phyloP scores from a whole-genome alignment of 2,888 invertebrate genomes.

The Hypolimnas misippus region DNA sequence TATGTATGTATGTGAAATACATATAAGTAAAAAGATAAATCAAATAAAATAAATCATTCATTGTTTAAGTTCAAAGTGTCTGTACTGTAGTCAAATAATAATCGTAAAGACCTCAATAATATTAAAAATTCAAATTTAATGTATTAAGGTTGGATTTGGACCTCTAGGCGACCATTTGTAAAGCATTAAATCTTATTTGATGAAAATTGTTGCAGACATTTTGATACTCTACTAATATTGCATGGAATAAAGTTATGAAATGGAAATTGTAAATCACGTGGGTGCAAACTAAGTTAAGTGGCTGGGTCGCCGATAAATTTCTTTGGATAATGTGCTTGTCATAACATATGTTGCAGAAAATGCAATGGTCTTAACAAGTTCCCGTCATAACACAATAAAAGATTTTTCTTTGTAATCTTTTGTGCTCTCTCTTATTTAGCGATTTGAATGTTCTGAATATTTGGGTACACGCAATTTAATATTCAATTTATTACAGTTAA shows the following conservation, averaged over 20 bases:
- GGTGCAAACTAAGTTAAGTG: slow-evolving; percentile 18
- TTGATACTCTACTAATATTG: neutral
- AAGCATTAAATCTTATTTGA: no score
- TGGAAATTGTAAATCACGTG: slow-evolving; percentile 13
- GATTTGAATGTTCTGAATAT: neutral
- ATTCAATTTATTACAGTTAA: neutral
- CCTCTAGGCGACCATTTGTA: no score
- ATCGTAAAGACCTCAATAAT: no score
- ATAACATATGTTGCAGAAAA: slow-evolving; percentile 21
- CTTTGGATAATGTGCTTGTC: slow-evolving; percentile 30
- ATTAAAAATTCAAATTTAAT: no score
- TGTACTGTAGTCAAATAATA: no score
- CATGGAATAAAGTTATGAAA: slow-evolving; percentile 9
- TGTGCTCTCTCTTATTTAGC: neutral
- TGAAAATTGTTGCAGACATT: neutral
- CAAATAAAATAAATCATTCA: no score
- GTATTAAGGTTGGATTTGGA: no score
- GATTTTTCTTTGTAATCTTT: slow-evolving; percentile 8
- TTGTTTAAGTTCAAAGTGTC: no score
- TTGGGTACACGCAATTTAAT: neutral
- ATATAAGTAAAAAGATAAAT: no score
- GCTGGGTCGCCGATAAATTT: slow-evolving; percentile 26
- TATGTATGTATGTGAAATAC: no score
- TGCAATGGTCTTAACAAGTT: slow-evolving; percentile 25
- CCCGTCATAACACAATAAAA: slow-evolving; percentile 25